These are phyloP conservation scores for Isichthys henryi DNA, from an alignment of 2,113 vertebrate genomes.

Conservation along the genomic window DNA sequence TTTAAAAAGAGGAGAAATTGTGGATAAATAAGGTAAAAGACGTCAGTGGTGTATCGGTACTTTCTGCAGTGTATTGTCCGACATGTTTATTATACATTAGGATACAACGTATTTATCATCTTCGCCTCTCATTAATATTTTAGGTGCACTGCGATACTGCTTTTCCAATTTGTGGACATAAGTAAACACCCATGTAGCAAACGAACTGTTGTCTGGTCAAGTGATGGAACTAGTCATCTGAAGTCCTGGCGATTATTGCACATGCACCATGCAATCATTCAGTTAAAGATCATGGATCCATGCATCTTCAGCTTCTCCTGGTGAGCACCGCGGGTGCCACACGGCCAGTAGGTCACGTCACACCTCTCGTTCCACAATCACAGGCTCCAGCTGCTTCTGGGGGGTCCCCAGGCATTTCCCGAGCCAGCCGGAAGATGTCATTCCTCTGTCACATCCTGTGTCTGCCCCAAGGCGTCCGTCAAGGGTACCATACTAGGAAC, in stretches of 20 bases:
- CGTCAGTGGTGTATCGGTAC: too few relatives aligned
- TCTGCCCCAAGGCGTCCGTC: not conserved
- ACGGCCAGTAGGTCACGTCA: not conserved
- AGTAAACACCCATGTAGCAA: not conserved
- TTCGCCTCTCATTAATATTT: not conserved
- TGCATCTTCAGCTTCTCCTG: not conserved
- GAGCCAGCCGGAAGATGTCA: not conserved
- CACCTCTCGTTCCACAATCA: not conserved
- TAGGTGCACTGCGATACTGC: not conserved
- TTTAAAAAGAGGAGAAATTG: not conserved
- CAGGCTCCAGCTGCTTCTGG: not conserved
- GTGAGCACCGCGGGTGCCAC: not conserved
- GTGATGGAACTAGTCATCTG: too few relatives aligned
- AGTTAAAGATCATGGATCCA: not conserved
- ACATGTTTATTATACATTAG: too few relatives aligned
- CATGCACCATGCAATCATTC: not conserved
- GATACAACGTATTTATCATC: too few relatives aligned
- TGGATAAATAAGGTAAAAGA: not conserved
- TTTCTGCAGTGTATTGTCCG: not conserved
- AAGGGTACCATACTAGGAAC: not conserved
- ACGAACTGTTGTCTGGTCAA: not conserved
- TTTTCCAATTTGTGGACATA: not conserved
- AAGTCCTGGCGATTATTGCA: not conserved
- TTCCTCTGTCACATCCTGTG: not conserved
- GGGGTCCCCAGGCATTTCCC: not conserved